Evolutionary conservation across 2,797 vertebrate genomes (phyloP).

Genomic region (Pangasius krempfi): DNA sequence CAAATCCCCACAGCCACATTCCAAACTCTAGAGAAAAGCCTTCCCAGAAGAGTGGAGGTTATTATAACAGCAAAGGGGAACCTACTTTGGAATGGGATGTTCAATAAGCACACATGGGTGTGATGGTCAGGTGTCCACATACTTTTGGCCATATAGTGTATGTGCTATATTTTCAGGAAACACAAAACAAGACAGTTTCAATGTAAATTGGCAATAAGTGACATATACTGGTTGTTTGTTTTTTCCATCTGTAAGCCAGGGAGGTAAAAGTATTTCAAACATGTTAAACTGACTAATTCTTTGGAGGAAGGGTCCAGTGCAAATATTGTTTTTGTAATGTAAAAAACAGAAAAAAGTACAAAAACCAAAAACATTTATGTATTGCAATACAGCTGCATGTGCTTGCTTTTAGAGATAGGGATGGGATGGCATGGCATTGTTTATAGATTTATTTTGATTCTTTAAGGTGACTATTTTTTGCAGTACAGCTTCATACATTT

Average conservation of each 20-base stretch:
- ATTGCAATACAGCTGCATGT: not conserved
- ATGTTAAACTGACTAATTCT: not conserved
- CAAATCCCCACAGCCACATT: not conserved
- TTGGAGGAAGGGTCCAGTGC: not conserved
- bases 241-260: not conserved
- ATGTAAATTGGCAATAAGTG: not conserved
- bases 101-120: not conserved
- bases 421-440: not conserved
- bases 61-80: not conserved
- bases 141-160: not conserved
- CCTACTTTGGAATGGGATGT: not conserved
- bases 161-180: constrained; percentile 1
- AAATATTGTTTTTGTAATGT: not conserved
- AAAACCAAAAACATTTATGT: not conserved
- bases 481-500: not conserved
- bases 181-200: not conserved
- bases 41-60: not conserved
- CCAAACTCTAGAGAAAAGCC: not conserved
- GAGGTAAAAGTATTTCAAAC: not conserved
- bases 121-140: not conserved
- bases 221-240: not conserved
- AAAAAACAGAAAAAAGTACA: not conserved
- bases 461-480: not conserved
- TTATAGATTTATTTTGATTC: not conserved
- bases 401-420: not conserved